These are phyloP conservation scores for Myotis planiceps DNA, from an alignment of 2,797 vertebrate species.

Conservation along the genomic window DNA sequence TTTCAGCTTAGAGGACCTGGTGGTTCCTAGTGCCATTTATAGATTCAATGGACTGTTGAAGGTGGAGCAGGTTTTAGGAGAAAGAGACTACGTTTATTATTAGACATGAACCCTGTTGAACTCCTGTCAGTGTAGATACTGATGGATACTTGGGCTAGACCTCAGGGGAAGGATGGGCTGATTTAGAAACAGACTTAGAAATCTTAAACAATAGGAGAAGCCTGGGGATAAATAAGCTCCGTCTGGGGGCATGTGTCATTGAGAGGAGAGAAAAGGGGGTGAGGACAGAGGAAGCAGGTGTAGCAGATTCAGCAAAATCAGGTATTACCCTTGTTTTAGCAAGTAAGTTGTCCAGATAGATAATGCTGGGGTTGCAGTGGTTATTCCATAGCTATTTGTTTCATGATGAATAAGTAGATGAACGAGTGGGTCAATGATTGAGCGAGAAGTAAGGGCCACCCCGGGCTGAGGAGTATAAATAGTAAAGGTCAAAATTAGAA, in stretches of 20 bases:
- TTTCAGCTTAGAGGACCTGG: neutral
- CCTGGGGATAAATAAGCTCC: neutral
- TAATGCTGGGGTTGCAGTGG: neutral
- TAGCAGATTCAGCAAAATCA: neutral
- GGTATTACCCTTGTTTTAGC: neutral
- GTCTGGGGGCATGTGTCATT: rapidly evolving
- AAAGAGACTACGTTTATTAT: neutral
- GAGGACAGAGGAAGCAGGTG: neutral
- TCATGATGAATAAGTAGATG: neutral
- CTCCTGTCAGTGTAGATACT: neutral
- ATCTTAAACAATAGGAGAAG: neutral
- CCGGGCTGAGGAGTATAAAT: neutral
- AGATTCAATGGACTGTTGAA: neutral
- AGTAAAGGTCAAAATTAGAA: constrained; percentile 21
- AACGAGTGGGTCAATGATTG: neutral
- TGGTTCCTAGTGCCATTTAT: neutral
- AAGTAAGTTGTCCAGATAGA: neutral
- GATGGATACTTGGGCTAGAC: neutral
- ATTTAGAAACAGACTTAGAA: neutral
- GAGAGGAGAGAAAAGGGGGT: neutral
- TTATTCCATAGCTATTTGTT: neutral
- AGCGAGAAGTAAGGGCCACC: neutral
- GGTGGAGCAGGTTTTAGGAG: neutral
- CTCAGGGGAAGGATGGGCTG: neutral
- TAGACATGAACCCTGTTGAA: neutral